These are phyloP conservation scores for Drosophila longiperda DNA, from an alignment of 2,888 invertebrate genomes.

Conservation along the genomic window DNA sequence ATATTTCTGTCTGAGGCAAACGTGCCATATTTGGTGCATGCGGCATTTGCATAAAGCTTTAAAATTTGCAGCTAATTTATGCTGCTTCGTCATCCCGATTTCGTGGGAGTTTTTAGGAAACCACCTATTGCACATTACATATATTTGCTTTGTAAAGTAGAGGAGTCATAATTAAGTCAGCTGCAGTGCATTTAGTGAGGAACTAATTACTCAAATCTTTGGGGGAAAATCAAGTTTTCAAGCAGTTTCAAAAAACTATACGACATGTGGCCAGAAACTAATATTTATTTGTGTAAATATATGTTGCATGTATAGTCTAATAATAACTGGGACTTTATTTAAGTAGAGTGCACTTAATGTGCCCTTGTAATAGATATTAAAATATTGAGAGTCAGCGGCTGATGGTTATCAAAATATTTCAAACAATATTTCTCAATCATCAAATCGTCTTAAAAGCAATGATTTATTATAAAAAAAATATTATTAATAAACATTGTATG, in stretches of 20 bases:
- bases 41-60: slow-evolving; percentile 59
- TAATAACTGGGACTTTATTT: not conserved
- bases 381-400: not conserved
- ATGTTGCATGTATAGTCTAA: not conserved
- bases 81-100: slow-evolving; percentile 39
- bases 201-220: slow-evolving; percentile 7
- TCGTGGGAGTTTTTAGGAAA: slow-evolving; percentile 21
- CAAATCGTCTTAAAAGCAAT: not conserved
- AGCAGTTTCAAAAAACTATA: slow-evolving; percentile 5
- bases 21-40: slow-evolving; percentile 64
- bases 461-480: not conserved
- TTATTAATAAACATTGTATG: not conserved
- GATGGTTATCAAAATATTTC: not conserved
- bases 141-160: not conserved
- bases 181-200: not conserved
- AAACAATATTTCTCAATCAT: not conserved
- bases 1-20: slow-evolving; percentile 19
- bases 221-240: not conserved
- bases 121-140: slow-evolving; percentile 1
- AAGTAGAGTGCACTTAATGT: not conserved
- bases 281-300: not conserved
- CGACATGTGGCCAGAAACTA: not conserved
- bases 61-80: slow-evolving; percentile 61
- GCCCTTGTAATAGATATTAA: not conserved
- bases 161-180: not conserved